Conservation (phyloP, 1,140 invertebrate species). For the Drosophila carrolli region DNA sequence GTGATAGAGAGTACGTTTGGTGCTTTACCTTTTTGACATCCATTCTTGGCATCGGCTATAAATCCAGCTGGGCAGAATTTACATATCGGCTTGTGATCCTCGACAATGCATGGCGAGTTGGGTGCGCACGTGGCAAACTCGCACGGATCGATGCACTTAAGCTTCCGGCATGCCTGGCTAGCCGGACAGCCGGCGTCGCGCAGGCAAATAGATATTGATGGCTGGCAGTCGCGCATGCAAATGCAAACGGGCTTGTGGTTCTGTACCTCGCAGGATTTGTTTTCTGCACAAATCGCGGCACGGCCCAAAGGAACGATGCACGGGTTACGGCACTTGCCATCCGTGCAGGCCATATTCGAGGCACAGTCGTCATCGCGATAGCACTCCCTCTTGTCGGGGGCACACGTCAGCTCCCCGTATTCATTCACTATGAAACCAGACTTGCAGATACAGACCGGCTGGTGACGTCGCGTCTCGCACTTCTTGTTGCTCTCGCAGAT, state of each 20-base stretch:
- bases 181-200: slow-evolving; percentile 94
- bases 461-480: slow-evolving; percentile 94
- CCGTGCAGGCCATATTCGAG: slow-evolving; percentile 92
- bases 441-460: slow-evolving; percentile 94
- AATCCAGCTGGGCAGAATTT: slow-evolving; percentile 97
- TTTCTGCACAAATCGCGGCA: slow-evolving; percentile 89
- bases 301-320: slow-evolving; percentile 88
- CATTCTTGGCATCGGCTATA: slow-evolving; percentile 94
- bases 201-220: slow-evolving; percentile 94
- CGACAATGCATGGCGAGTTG: slow-evolving; percentile 94
- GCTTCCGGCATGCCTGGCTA: slow-evolving; percentile 93
- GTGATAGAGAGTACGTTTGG: slow-evolving; percentile 74
- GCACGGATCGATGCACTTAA: slow-evolving; percentile 96
- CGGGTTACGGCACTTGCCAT: slow-evolving; percentile 93
- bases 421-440: slow-evolving; percentile 94
- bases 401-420: slow-evolving; percentile 92
- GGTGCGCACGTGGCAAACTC: slow-evolving; percentile 90
- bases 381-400: slow-evolving; percentile 91
- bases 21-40: slow-evolving; percentile 96
- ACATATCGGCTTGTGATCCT: slow-evolving; percentile 96
- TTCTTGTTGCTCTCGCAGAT: slow-evolving; percentile 92
- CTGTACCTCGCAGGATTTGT: slow-evolving; percentile 93
- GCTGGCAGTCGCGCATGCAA: slow-evolving; percentile 94
- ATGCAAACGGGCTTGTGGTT: slow-evolving; percentile 94
- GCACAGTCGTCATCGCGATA: slow-evolving; percentile 93